Evolutionary conservation across 2,888 invertebrate genomes (phyloP), one percentile per base, ranked within the genome.

Genomic region (Brenthis hecate): DNA sequence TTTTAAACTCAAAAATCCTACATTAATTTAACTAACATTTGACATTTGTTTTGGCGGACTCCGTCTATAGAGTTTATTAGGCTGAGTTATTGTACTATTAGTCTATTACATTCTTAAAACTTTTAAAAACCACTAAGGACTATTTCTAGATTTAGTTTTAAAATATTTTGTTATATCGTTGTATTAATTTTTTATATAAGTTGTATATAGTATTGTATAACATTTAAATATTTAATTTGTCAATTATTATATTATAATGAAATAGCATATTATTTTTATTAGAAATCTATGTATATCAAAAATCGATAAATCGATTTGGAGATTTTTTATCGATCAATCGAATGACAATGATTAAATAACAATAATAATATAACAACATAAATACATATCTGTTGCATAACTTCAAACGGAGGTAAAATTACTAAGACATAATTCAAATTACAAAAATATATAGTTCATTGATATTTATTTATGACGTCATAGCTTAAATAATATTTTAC

Each of bases 211-310:
- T 36, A 23, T 19, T 57, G 19, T 60, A 28, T 28, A 28, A 28
- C 4, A 28, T 28, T 28, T 47, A 43, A 47, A 58, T 58, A 58
- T 23, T 60, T 60, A 60, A 28, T 23, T 48, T 60, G 48, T 50
- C 13, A 48, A 28, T 60, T 50, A 28, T 60, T 8, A 28, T 60
- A 43, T 2, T 11, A 43, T 43, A 11, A 43, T 43, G 11, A 11
- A 43, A 43, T 43, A 43, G 36, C 36, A 43, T 43, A 43, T 50
- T 23, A 28, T 1, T 14, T 48, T 60, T 8, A 8, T 23, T 48
- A 50, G 0, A 14, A 11, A 58, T 1, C 23, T 58, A 48, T 58
- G 23, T 16, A 48, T 23, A 1, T 23, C 6, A 4, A 48, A 11
- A 14, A 58, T 48, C 58, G n/a, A 48, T 58, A 11, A 43, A 43